Base-by-base conservation (phyloP, 2,113 vertebrate species). In the Nycticorax nycticorax region DNA sequence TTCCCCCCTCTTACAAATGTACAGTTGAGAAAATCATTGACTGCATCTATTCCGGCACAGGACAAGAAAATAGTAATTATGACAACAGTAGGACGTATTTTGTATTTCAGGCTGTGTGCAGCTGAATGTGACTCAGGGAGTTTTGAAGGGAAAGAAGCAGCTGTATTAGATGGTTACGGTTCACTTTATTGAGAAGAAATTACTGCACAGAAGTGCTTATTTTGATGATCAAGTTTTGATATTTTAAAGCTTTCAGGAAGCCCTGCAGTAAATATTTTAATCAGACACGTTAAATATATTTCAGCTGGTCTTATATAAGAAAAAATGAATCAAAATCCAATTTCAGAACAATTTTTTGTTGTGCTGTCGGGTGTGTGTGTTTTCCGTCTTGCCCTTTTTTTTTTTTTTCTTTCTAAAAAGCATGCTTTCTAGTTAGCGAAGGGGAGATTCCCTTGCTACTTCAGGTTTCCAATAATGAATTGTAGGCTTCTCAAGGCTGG, bases 241-340 rank as follows among this genome's bases (percentile, higher is more conserved):
- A 66, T 81, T 91, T 92, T 93, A 88, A 63, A 88, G 68, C 88
- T 92, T 50, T 53, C 86, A 45, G 91, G 87, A 96, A 96, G 59
- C 69, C 71, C 84, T 74, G 53, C 75, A 90, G 77, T 97, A 97
- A 97, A 96, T 92, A 93, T 91, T 95, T 95, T 85, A 87, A 93
- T 94, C 45, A 59, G 73, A 57, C 35, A 50, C 10, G 23, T 87
- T 89, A 75, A 86, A 76, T 96, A 45, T 30, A 71, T 94, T 96
- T 95, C 89, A 96, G 30, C 81, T 93, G 69, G 39, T 67, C 63
- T 76, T 57, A 13, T 19, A 10, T 17, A 77, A 93, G 59, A 64
- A 67, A 84, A 86, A 96, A 84, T 33, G 47, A 89, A 88, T 73
- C 4, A 16, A 88, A 91, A 35, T 88, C 3, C 35, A 52, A 74